Percentiles rank a stretch among this genome's conserved stretches.
Evolutionary conservation across 1,140 invertebrate genomes (phyloP).

Genomic region (Nephila pilipes): DNA sequence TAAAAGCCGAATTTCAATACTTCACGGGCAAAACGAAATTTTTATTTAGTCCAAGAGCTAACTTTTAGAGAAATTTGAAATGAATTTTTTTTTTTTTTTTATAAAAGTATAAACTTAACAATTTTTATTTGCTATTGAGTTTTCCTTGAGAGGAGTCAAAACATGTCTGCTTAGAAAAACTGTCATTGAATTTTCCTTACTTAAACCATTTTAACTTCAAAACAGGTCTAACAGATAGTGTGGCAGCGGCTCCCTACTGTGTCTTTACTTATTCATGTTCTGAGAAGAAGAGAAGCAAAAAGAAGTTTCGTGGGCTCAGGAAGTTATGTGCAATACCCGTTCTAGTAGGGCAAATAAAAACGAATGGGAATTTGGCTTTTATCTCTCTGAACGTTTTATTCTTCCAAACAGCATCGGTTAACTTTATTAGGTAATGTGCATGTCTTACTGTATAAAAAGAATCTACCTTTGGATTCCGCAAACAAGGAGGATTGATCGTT

Average conservation of each 20-base stretch:
- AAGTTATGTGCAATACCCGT: conserved; percentile 34
- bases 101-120: no score
- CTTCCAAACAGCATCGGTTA: conserved; percentile 23
- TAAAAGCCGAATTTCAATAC: no score
- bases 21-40: no score
- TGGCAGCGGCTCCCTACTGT: neutral
- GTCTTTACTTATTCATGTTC: conserved; percentile 45
- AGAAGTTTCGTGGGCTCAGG: conserved; percentile 16
- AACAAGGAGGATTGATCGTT: conserved; percentile 40
- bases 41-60: no score
- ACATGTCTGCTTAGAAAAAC: no score
- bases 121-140: no score
- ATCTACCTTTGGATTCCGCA: conserved; percentile 39
- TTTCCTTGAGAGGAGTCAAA: no score
- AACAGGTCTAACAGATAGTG: neutral
- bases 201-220: neutral
- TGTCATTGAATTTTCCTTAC: neutral
- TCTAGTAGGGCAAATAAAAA: conserved; percentile 46
- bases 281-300: neutral
- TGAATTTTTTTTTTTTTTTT: no score
- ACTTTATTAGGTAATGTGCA: conserved; percentile 48
- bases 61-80: no score
- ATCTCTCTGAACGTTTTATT: conserved; percentile 35
- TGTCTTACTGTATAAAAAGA: conserved; percentile 35
- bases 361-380: conserved; percentile 49